These are phyloP conservation scores for Channallabes apus DNA, from an alignment of 2,797 vertebrate genomes.

Conservation along the genomic window DNA sequence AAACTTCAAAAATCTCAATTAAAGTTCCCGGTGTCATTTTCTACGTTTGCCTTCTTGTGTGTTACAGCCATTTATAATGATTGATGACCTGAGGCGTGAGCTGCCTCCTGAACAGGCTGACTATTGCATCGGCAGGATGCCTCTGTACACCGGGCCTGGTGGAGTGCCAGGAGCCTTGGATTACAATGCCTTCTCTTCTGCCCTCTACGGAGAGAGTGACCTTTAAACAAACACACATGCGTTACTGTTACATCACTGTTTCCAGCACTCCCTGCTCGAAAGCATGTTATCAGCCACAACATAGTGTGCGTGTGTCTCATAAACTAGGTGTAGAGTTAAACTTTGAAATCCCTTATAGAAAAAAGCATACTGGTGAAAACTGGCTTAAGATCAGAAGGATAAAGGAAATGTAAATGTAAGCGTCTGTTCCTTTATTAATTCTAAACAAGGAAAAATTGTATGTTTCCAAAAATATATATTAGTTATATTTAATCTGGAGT, in stretches of 20 bases:
- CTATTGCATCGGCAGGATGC: constrained; percentile 86
- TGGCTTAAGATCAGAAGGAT: not conserved
- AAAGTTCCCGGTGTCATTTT: not conserved
- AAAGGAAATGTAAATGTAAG: not conserved
- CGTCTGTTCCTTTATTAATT: not conserved
- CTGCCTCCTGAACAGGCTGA: constrained; percentile 85
- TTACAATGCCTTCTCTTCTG: constrained; percentile 82
- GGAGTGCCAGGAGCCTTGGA: constrained; percentile 80
- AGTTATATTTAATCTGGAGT: not conserved
- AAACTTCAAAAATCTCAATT: not conserved
- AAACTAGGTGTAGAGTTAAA: not conserved
- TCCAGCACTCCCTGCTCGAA: not conserved
- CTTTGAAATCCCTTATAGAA: not conserved
- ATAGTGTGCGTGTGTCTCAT: not conserved
- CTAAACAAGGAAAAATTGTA: not conserved
- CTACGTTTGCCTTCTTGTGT: not conserved
- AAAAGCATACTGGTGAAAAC: not conserved
- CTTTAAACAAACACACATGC: constrained; percentile 73
- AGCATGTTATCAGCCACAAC: not conserved
- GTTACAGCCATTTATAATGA: constrained; percentile 80
- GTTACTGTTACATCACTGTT: constrained; percentile 10
- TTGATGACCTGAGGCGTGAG: constrained; percentile 81
- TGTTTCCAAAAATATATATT: not conserved
- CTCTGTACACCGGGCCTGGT: constrained; percentile 74
- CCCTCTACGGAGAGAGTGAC: constrained; percentile 84